phyloP scores from a whole-genome alignment of 2,888 invertebrate genomes.

The Drosophila subsilvestris region DNA sequence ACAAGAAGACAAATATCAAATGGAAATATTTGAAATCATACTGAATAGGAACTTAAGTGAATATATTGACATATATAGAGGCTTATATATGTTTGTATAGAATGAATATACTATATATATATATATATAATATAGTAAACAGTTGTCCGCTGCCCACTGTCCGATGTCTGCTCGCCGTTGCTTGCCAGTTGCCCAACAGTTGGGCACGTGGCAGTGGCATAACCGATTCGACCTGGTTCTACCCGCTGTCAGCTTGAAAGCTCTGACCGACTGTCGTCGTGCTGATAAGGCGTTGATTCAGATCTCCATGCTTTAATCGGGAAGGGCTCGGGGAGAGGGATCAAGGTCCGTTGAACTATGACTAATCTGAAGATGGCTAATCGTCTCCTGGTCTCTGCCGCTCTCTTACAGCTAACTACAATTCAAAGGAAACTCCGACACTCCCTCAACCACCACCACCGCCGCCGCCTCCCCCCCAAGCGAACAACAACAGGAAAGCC shows the following conservation, averaged over 20 bases:
- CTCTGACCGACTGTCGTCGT: constrained; percentile 25
- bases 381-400: constrained; percentile 8
- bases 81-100: no score
- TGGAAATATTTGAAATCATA: background rate
- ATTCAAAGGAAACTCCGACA: constrained; percentile 34
- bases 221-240: constrained; percentile 32
- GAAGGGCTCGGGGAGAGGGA: constrained; percentile 17
- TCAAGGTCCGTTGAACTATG: constrained; percentile 50
- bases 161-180: background rate
- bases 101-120: no score
- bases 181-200: constrained; percentile 21
- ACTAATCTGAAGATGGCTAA: constrained; percentile 32
- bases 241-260: constrained; percentile 22
- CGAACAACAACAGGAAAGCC: constrained; percentile 63
- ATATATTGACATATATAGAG: no score
- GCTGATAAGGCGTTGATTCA: constrained; percentile 52
- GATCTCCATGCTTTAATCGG: constrained; percentile 22
- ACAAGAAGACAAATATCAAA: no score
- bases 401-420: constrained; percentile 49
- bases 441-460: constrained; percentile 26
- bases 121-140: no score
- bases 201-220: constrained; percentile 38
- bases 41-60: no score
- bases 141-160: background rate
- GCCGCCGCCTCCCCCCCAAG: constrained; percentile 24